These are phyloP conservation scores for Saimiri boliviensis DNA, from an alignment of 2,113 vertebrate genomes.

Conservation along the genomic window DNA sequence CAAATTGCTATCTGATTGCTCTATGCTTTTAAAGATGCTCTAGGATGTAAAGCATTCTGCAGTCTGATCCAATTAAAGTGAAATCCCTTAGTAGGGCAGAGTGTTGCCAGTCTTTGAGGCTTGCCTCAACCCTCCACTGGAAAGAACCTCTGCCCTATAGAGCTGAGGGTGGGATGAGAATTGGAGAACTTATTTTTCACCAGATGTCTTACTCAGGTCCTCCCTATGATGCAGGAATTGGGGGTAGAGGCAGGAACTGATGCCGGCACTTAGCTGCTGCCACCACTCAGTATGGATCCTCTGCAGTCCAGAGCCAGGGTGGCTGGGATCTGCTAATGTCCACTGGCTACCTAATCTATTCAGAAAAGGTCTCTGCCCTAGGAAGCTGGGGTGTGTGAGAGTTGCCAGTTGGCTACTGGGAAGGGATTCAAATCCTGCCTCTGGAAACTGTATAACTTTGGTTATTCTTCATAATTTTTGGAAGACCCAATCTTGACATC, in stretches of 20 bases:
- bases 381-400: background rate
- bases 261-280: background rate
- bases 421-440: background rate
- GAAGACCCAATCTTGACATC: background rate
- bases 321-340: background rate
- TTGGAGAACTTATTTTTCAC: background rate
- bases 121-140: background rate
- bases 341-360: background rate
- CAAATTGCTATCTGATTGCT: background rate
- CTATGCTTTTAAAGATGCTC: background rate
- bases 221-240: background rate
- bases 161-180: background rate
- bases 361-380: background rate
- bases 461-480: background rate
- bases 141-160: background rate
- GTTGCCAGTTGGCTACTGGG: background rate
- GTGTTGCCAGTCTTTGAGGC: background rate
- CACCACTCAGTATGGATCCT: background rate
- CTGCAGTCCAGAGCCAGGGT: background rate
- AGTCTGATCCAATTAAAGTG: background rate
- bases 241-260: background rate
- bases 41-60: background rate
- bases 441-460: background rate
- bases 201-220: background rate
- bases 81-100: background rate